These are phyloP conservation scores for Gymnocypris eckloni DNA, from an alignment of 2,797 vertebrate genomes.

Conservation along the genomic window DNA sequence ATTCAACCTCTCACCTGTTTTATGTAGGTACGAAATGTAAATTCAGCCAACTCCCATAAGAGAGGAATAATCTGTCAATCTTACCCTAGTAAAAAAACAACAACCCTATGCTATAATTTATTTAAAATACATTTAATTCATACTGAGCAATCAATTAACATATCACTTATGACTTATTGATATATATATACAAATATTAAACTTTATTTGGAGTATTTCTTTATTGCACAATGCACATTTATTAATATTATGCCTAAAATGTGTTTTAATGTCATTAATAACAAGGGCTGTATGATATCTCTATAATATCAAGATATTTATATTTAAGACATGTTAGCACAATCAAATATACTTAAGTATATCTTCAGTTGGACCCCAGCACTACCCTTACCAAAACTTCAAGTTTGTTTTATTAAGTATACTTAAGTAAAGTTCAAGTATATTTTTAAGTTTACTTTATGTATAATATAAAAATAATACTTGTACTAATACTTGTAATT, in stretches of 20 bases:
- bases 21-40: slow-evolving; percentile 28
- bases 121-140: not conserved
- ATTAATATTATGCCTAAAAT: not conserved
- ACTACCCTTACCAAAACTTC: not conserved
- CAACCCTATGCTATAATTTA: not conserved
- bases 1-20: slow-evolving; percentile 37
- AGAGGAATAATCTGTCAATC: not conserved
- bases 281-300: not conserved
- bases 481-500: too few species aligned
- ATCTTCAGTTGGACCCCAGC: too few species aligned
- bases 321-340: not conserved
- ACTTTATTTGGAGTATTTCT: not conserved
- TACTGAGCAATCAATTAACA: not conserved
- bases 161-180: not conserved
- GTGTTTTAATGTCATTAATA: not conserved
- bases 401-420: too few species aligned
- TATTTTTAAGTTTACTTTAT: too few species aligned
- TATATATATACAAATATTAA: not conserved
- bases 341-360: not conserved
- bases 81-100: not conserved
- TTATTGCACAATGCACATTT: not conserved
- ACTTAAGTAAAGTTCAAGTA: too few species aligned
- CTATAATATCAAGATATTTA: not conserved
- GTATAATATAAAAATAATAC: too few species aligned
- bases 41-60: slow-evolving; percentile 2